Conservation (phyloP, 2,888 invertebrate species). For the Falcaria lacertinaria region DNA sequence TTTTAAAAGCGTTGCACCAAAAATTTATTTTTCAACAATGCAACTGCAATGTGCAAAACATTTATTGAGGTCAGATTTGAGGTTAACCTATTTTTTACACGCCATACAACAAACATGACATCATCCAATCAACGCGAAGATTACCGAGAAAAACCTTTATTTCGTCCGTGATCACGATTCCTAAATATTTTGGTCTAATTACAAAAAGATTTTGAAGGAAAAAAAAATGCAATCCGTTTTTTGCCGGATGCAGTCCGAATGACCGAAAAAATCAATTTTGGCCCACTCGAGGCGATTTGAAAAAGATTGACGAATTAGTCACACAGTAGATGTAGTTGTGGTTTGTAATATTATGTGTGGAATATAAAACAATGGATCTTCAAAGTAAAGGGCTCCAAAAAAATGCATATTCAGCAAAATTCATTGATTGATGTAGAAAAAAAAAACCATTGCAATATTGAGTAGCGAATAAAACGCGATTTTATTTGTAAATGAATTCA, state of each 20-base stretch:
- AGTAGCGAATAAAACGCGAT: no score
- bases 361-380: no score
- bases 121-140: constrained; percentile 54
- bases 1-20: no score
- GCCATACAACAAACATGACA: constrained; percentile 38
- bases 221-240: constrained; percentile 56
- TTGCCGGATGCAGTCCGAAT: constrained; percentile 44
- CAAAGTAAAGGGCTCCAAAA: no score
- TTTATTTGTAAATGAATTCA: no score
- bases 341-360: no score
- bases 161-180: constrained; percentile 36
- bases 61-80: constrained; percentile 21
- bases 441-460: no score
- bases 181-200: constrained; percentile 51
- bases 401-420: no score
- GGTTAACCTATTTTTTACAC: constrained; percentile 24
- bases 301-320: constrained; percentile 22
- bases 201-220: constrained; percentile 44
- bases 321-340: no score
- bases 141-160: constrained; percentile 43
- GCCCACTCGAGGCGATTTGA: constrained; percentile 53
- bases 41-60: constrained; percentile 18
- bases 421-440: no score
- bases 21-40: constrained; percentile 8
- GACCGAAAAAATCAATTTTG: constrained; percentile 61